Conservation (phyloP, 1,140 invertebrate genomes). For the Anoplolepis gracilipes region DNA sequence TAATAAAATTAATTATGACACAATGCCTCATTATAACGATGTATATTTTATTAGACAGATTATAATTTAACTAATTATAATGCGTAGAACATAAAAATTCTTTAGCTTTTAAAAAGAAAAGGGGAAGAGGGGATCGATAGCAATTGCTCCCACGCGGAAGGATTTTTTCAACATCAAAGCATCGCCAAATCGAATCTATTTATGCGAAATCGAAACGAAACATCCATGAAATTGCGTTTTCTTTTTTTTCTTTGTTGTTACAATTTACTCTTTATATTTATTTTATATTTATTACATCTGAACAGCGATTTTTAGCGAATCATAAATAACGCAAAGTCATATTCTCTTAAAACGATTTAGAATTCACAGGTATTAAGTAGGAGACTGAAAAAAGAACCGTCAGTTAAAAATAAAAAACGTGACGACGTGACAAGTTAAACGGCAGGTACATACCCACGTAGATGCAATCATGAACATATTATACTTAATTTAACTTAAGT, state of each 20-base stretch:
- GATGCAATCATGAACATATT: neutral
- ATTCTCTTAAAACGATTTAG: neutral
- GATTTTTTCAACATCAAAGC: constrained; percentile 42
- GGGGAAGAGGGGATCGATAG: neutral
- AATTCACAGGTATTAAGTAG: neutral
- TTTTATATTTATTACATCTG: neutral
- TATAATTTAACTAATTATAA: neutral
- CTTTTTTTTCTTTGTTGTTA: neutral
- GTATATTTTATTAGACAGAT: neutral
- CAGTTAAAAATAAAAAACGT: neutral
- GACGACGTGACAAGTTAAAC: neutral
- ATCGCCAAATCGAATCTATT: constrained; percentile 34
- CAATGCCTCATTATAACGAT: neutral
- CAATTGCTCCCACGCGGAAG: constrained; percentile 3
- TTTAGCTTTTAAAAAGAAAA: neutral
- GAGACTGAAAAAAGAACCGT: neutral
- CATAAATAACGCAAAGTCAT: neutral
- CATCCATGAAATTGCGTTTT: constrained; percentile 59
- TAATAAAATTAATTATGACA: neutral
- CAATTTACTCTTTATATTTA: neutral
- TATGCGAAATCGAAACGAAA: constrained; percentile 40
- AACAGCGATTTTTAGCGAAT: neutral
- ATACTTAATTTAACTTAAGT: constrained; percentile 12
- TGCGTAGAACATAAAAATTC: neutral
- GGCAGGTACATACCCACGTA: neutral